Base-by-base conservation (phyloP, 2,113 vertebrate species). In the Turnix velox region DNA sequence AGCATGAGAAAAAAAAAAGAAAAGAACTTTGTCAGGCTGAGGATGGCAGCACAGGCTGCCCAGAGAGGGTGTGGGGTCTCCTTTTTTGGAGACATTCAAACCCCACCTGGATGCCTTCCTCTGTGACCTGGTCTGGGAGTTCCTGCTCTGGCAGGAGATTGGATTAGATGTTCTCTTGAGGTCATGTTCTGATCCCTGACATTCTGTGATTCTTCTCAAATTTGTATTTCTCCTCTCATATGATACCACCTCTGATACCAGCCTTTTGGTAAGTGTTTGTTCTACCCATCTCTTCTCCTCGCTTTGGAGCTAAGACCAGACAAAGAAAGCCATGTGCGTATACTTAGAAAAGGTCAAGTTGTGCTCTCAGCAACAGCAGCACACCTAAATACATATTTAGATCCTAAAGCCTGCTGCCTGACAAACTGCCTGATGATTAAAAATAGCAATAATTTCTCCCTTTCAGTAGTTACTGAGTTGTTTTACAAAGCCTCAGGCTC, bases 271-370 rank as follows among this genome's bases (percentile, higher is more conserved):
- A 62, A 72, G 14, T 51, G 11, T 65, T 91, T 22, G 17, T 18
- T 52, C 37, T 57, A 20, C 19, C 77, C 9, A n/a, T n/a, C 48
- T 52, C 23, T 52, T 14, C 43, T 63, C 43, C 31, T 73, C 18
- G 20, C 12, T 83, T 71, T 85, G 77, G 66, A 90, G 77, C 55
- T 58, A 51, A 80, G 68, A 57, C 5, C 20, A 62, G 69, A 57
- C 25, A 73, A 81, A 73, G 20, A 43, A 66, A 94, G 30, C 51
- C 46, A 33, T 1, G 2, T 33, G 57, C 42, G 40, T 22, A n/a
- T 8, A n/a, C 13, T 75, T 75, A 67, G 54, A 82, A 94, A 95
- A 95, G 87, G 77, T 87, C 87, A 94, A 52, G 48, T 75, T 65
- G 74, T 79, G 43, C 58, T 79, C 52, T 87, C 84, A 75, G 58